Evolutionary conservation across 2,797 vertebrate species (phyloP).

Genomic region (Microctenopoma stevenorrisi): DNA sequence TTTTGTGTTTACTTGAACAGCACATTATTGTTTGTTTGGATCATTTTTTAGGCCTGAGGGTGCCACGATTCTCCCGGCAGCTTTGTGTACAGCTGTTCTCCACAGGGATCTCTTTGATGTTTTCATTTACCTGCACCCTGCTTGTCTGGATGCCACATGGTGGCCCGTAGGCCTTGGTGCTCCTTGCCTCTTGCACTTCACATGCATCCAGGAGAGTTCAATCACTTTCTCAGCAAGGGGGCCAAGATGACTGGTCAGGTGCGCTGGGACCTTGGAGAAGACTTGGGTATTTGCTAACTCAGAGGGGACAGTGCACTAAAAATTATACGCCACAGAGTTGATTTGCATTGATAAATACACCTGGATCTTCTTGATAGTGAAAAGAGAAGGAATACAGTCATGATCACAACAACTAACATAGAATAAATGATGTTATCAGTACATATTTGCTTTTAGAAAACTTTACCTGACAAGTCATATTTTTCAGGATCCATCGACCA

Average conservation of each 20-base stretch:
- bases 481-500: neutral
- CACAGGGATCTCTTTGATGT: conserved; percentile 71
- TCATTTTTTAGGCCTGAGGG: conserved; percentile 44
- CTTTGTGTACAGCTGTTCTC: conserved; percentile 60
- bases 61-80: conserved; percentile 44
- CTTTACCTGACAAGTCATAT: neutral
- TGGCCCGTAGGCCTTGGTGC: conserved; percentile 55
- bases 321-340: conserved; percentile 32
- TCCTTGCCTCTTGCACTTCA: conserved; percentile 52
- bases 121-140: conserved; percentile 78
- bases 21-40: conserved; percentile 56
- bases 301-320: conserved; percentile 34
- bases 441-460: neutral
- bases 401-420: neutral
- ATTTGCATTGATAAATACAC: conserved; percentile 49
- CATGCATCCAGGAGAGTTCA: conserved; percentile 69
- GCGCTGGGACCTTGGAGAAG: conserved; percentile 55
- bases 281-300: conserved; percentile 52
- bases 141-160: conserved; percentile 60
- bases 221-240: conserved; percentile 72
- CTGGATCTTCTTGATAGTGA: conserved; percentile 15
- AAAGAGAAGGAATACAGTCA: conserved; percentile 9
- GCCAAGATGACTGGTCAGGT: conserved; percentile 47
- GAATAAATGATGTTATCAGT: neutral
- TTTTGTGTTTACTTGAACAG: conserved; percentile 35